These are phyloP conservation scores for Meghimatium bilineatum DNA, from an alignment of 2,888 invertebrate species.

Conservation along the genomic window DNA sequence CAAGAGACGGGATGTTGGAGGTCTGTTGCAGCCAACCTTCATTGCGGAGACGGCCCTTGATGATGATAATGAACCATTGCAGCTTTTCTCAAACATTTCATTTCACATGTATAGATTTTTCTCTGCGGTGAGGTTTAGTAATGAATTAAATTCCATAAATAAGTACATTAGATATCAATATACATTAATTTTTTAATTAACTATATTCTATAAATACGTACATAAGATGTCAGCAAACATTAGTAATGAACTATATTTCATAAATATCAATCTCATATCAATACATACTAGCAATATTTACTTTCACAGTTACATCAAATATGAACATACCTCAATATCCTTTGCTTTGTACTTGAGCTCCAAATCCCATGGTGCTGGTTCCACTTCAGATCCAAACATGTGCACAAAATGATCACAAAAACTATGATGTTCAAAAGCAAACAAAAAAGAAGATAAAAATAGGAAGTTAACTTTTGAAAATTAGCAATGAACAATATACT, in stretches of 20 bases:
- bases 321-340: conserved; percentile 54
- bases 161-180: too few species aligned
- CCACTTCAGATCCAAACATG: conserved; percentile 67
- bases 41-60: too few species aligned
- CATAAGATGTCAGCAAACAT: too few species aligned
- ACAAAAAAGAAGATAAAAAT: neutral
- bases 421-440: conserved; percentile 50
- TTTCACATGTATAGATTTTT: too few species aligned
- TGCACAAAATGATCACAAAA: conserved; percentile 64
- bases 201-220: neutral
- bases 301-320: neutral
- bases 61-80: too few species aligned
- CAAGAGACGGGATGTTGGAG: too few species aligned
- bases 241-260: too few species aligned
- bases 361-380: conserved; percentile 64
- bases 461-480: neutral
- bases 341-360: conserved; percentile 65
- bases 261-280: neutral
- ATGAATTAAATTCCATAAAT: too few species aligned
- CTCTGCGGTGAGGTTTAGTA: too few species aligned
- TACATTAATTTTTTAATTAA: too few species aligned
- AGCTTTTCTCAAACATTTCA: too few species aligned
- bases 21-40: too few species aligned
- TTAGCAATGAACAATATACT: neutral
- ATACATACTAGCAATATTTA: neutral